Conservation (phyloP, 2,113 vertebrate genomes). For the Aplodontia rufa region DNA sequence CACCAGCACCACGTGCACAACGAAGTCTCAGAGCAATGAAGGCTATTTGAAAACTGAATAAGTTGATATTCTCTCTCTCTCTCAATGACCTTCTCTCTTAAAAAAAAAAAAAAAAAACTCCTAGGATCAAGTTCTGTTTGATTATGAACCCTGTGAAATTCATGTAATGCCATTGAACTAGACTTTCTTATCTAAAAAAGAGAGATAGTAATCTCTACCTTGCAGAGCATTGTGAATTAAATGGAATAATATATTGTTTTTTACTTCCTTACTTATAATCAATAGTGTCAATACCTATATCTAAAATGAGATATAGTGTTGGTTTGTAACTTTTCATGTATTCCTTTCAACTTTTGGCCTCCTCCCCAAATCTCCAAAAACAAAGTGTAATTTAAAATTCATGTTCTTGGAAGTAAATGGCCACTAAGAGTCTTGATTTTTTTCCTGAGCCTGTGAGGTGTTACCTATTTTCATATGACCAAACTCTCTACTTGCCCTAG, state of each 20-base stretch:
- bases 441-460: neutral
- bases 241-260: neutral
- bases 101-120: too few species aligned
- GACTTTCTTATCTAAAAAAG: neutral
- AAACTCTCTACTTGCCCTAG: neutral
- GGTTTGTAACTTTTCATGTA: neutral
- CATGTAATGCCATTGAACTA: neutral
- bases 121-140: neutral
- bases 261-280: neutral
- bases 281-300: neutral
- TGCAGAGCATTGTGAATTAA: neutral
- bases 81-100: too few species aligned
- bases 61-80: too few species aligned
- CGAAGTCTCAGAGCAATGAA: too few species aligned
- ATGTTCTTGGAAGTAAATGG: neutral
- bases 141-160: neutral
- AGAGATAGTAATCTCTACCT: neutral
- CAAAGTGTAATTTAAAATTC: neutral
- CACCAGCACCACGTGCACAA: too few species aligned
- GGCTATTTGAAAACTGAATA: too few species aligned
- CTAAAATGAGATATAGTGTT: neutral
- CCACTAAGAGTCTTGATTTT: neutral
- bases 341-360: neutral
- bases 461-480: constrained; percentile 15
- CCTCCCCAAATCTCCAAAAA: neutral